A percentile compares a stretch with the other conserved stretches of the same genome.
Evolutionary conservation across 2,888 invertebrate species (phyloP).

Genomic region (Melinopterus prodromus): DNA sequence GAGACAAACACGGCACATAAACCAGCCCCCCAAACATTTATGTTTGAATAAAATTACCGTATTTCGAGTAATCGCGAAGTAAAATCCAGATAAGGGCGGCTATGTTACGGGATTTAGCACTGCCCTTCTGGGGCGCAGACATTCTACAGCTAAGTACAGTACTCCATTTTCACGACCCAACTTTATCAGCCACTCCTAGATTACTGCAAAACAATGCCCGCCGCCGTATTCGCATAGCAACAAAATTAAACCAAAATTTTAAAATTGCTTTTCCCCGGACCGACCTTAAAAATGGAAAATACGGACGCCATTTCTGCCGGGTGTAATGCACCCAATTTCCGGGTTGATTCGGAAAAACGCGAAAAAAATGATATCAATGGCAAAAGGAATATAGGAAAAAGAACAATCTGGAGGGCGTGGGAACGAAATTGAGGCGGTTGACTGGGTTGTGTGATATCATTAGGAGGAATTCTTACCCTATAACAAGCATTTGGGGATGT

Average conservation of each 20-base stretch:
- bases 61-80: slow-evolving; percentile 4
- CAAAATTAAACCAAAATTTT: background rate
- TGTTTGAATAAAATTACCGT: slow-evolving; percentile 4
- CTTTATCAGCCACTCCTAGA: background rate
- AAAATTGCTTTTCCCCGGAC: background rate
- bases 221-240: background rate
- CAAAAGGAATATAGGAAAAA: background rate
- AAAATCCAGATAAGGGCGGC: background rate
- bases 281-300: background rate
- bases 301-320: background rate
- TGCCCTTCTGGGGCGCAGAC: slow-evolving; percentile 4
- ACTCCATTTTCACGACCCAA: slow-evolving; percentile 4
- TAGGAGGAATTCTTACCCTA: background rate
- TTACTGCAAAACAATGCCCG: background rate
- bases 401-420: background rate
- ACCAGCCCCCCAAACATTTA: background rate
- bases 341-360: background rate
- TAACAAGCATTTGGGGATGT: background rate
- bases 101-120: background rate
- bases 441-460: background rate
- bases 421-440: background rate
- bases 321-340: background rate
- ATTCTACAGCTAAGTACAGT: background rate
- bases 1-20: background rate
- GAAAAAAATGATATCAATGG: background rate